Percentiles rank a stretch among this genome's conserved stretches.
Evolutionary conservation across 1,140 invertebrate genomes (phyloP).

Genomic region (Drosophila melanica): DNA sequence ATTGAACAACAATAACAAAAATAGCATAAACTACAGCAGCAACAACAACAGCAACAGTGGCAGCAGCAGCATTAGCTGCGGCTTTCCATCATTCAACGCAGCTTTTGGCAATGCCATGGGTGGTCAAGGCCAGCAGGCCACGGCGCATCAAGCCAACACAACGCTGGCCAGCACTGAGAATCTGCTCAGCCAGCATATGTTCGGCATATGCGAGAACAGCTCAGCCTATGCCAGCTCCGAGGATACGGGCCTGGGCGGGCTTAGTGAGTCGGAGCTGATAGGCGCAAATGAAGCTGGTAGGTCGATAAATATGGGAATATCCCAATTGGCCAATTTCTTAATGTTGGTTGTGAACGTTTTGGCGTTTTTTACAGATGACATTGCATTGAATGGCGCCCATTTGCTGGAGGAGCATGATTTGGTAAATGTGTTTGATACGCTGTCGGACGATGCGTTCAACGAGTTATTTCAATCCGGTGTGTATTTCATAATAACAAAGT

Average conservation of each 20-base stretch:
- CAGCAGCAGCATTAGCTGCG: constrained; percentile 51
- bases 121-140: constrained; percentile 27
- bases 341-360: neutral
- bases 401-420: constrained; percentile 93
- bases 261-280: constrained; percentile 86
- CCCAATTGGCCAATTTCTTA: constrained; percentile 3
- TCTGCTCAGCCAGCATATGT: constrained; percentile 73
- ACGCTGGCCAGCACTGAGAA: constrained; percentile 62
- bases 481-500: constrained; percentile 69
- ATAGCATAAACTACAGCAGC: constrained; percentile 43
- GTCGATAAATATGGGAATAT: neutral
- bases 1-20: constrained; percentile 47
- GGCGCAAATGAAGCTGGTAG: constrained; percentile 78
- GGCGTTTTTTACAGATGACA: constrained; percentile 69
- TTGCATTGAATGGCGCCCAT: constrained; percentile 85
- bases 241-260: constrained; percentile 85
- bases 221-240: constrained; percentile 86
- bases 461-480: constrained; percentile 90
- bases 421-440: constrained; percentile 94
- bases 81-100: constrained; percentile 68
- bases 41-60: constrained; percentile 50
- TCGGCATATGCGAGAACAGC: constrained; percentile 85
- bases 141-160: constrained; percentile 37
- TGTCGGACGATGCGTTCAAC: constrained; percentile 95
- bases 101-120: constrained; percentile 61